Evolutionary conservation across 2,113 vertebrate species (phyloP).

Genomic region (Hemiscyllium ocellatum): DNA sequence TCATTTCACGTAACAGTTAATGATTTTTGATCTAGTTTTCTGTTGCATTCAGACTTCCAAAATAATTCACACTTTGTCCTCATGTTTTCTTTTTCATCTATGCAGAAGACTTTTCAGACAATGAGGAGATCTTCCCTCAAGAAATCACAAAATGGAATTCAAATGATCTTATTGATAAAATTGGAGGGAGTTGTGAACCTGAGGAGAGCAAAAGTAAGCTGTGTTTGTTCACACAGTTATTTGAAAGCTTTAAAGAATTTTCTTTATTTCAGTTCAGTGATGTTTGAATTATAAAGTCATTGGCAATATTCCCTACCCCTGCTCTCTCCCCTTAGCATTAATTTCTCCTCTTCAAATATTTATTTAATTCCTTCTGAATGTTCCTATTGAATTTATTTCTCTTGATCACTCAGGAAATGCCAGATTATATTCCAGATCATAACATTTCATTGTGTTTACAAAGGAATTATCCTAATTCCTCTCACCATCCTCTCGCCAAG

Average conservation of each 20-base stretch:
- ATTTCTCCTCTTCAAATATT: neutral
- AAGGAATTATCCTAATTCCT: neutral
- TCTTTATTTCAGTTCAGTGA: neutral
- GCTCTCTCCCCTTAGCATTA: neutral
- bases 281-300: neutral
- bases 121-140: slow-evolving; percentile 78
- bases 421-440: neutral
- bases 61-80: neutral
- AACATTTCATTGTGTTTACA: neutral
- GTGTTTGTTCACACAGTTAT: neutral
- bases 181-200: slow-evolving; percentile 65
- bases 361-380: neutral
- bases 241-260: neutral
- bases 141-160: slow-evolving; percentile 92
- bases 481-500: neutral
- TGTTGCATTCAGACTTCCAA: neutral
- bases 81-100: slow-evolving; percentile 35
- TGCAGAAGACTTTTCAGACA: slow-evolving; percentile 81
- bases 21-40: neutral
- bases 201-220: slow-evolving; percentile 66
- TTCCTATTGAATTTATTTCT: neutral
- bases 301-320: neutral
- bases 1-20: no score
- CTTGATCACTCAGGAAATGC: neutral
- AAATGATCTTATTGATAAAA: slow-evolving; percentile 91